These are phyloP conservation scores for Sanderia malayensis DNA, from an alignment of 30 jellyfish, hydroid and myxozoan genomes.

Conservation along the genomic window DNA sequence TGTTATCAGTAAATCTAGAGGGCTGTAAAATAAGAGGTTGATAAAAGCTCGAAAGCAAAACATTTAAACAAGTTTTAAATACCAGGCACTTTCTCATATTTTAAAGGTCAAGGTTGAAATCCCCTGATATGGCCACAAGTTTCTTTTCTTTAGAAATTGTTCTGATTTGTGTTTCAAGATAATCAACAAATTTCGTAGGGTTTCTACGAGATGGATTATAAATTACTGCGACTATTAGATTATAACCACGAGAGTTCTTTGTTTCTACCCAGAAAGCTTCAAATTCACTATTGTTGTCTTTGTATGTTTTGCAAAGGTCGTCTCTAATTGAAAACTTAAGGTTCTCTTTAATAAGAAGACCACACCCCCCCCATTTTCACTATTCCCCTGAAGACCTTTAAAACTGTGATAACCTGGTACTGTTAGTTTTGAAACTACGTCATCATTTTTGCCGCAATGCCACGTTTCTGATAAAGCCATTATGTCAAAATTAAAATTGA, in stretches of 20 bases:
- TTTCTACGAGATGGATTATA: neutral
- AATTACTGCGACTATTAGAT: neutral
- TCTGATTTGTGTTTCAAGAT: neutral
- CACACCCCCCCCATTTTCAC: neutral
- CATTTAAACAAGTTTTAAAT: neutral
- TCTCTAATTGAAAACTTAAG: neutral
- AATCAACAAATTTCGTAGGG: neutral
- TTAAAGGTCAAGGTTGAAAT: constrained; percentile 12
- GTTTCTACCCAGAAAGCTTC: neutral
- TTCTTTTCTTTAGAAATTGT: neutral
- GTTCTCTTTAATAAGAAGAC: neutral
- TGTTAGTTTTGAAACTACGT: too few relatives aligned
- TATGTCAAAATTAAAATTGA: neutral
- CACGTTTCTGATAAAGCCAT: neutral
- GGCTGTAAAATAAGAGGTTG: neutral
- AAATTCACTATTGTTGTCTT: neutral
- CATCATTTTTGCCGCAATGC: too few relatives aligned
- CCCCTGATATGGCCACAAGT: neutral
- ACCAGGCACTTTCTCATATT: neutral
- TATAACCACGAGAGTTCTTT: neutral
- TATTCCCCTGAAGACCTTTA: too few relatives aligned
- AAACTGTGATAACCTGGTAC: too few relatives aligned
- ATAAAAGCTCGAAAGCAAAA: neutral
- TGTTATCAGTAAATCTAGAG: neutral
- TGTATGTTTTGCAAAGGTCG: neutral